Evolutionary conservation across 2,797 vertebrate genomes (phyloP), one percentile per base, ranked within the genome.

Genomic region (Parauchenoglanis punctatus): DNA sequence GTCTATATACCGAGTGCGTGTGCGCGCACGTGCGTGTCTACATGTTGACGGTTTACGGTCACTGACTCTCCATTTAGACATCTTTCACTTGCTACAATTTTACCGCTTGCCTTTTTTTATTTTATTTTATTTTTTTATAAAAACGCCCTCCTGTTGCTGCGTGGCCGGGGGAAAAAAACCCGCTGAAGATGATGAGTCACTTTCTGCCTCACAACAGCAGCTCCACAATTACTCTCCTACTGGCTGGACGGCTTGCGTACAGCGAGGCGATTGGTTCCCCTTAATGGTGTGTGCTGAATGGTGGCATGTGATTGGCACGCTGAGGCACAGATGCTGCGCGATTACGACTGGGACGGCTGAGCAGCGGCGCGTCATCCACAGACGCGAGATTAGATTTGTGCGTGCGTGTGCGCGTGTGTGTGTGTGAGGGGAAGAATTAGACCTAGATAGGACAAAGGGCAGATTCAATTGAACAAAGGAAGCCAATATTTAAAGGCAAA

Each of bases 201-300:
- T 95, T 86, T 95, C 95, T 95, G 94, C 94, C 93, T 95, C 92
- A 88, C 89, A 88, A 94, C 94, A 95, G 94, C 93, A 88, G 87
- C 91, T 93, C 94, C 93, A 93, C 93, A 92, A 86, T 86, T 86
- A 73, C 56, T 84, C 92, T 90, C 92, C 89, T 91, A 91, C 92
- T 93, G 90, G 89, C 84, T 35, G 72, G 35, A 28, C 4, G 90
- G 78, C 82, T 86, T 84, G 88, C 78, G 87, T 84, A 86, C 84
- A 35, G 84, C 82, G 80, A 83, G 84, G 80, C 80, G 91, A 95
- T 94, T 95, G 94, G 92, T 87, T 93, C 84, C 83, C 83, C 58
- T 81, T 84, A 89, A 89, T 20, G 86, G 84, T 86, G 68, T 15
- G 35, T 28, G 10, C 75, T 40, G 81, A 84, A 72, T 28, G 75